Base-by-base conservation (phyloP, 2,113 vertebrate genomes). In the Brienomyrus brachyistius region DNA sequence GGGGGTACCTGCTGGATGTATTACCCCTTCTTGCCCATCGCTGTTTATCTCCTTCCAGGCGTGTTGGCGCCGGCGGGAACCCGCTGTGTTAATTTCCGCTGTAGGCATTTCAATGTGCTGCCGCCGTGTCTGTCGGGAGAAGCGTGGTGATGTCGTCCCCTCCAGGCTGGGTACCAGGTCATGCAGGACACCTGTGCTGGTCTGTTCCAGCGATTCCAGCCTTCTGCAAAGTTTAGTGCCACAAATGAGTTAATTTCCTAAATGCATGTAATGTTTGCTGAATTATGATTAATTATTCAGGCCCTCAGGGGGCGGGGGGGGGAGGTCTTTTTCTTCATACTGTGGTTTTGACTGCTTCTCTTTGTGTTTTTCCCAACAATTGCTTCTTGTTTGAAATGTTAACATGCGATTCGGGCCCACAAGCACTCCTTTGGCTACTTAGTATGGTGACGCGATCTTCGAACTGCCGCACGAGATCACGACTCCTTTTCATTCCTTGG, bases 361-460 rank as follows among this genome's bases (percentile, higher is more conserved):
- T n/a, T 88, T 70, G 40, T 66, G 47, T 88, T 88, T 74, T 27
- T 13, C 40, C n/a, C 45, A 74, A 74, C 62, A 88, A 31, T 88
- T 31, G 43, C 47, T 88, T 88, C 45, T 47, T 74, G 59, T 88
- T 88, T 10, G 48, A 54, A 88, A 88, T 77, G 66, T 74, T 74
- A 66, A 35, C 74, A 17, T 40, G 6, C 45, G 31, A 74, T 35
- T 88, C 19, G 0, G 9, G 21, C 40, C 82, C 40, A 48, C 45
- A 88, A 88, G 43, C 66, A 13, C 62, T 5, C 17, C 74, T 43
- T 43, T 80, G 74, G 74, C 74, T 19, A 2, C 74, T 15, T 0
- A 40, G 74, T 80, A 7, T 27, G 31, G 74, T 40, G 74, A 80
- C 74, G 35, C 2, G 7, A 13, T 19, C 74, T 43, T 80, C 13